Evolutionary conservation across 2,797 vertebrate species (phyloP), one percentile per base, ranked within the genome.

Genomic region (Adelosebastes latens): DNA sequence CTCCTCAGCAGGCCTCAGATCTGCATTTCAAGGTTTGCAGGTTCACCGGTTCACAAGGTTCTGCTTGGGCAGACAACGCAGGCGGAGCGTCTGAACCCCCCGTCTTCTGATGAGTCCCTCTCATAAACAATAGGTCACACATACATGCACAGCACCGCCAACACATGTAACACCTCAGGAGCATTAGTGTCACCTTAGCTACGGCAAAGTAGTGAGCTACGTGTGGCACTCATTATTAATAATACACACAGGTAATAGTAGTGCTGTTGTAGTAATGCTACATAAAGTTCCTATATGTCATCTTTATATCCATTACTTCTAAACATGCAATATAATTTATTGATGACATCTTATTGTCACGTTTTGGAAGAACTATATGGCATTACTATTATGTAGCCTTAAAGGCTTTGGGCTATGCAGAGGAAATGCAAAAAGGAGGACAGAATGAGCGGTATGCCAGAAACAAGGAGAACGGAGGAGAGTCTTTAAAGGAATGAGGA

Each of bases 21-120:
- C 95, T 95, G 92, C 91, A 88, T 93, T 94, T 94, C 94, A 95
- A 94, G 93, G 92, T 95, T 92, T 91, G 92, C 81, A 92, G 92
- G 93, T 94, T 94, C 87, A 86, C 76, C 72, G 76, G 90, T 92
- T 94, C 89, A 89, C 87, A 20, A 88, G 89, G 82, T 94, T 94
- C 87, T 92, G 92, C 92, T 83, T 71, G 91, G 89, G 84, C 86
- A 92, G 87, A 88, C 88, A 85, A 86, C 80, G 72, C 71, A 81
- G 81, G 78, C 80, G 70, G 77, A 74, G 75, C 27, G 25, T 86
- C 75, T 83, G 64, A 85, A 85, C 75, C 80, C 80, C 22, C 59
- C 13, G 18, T 55, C 80, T 79, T 81, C 83, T 81, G 88, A 92
- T 75, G 69, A 89, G 77, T 24, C 69, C 53, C 60, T 69, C 83